Evolutionary conservation across 2,888 invertebrate species (phyloP), one percentile per base, ranked within the genome.

Genomic region (Sylvicola cinctus): DNA sequence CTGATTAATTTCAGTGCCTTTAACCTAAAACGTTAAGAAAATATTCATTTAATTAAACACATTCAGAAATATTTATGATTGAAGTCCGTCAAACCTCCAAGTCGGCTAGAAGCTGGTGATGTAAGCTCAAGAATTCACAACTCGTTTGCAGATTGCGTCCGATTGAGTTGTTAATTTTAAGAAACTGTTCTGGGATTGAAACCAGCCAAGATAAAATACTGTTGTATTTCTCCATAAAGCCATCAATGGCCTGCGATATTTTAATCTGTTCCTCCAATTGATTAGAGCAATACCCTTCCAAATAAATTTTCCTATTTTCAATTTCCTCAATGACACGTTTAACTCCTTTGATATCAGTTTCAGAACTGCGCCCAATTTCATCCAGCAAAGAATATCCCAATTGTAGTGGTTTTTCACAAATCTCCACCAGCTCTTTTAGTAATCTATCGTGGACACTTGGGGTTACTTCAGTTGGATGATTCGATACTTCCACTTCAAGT

Each of bases 361-460:
- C 32, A 46, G 60, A 59, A 34, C 65, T 66, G 46, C 65, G 67
- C 49, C 65, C 71, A 45, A 72, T 70, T 41, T 68, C 64, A 49
- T 77, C 72, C 30, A 84, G 58, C 41, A 84, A 63, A 42, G 68
- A 62, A 48, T 77, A 72, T 38, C 84, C 84, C 49, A 78, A 68
- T 31, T 69, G 63, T 33, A 81, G 58, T 32, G 79, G 72, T 36
- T 66, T 65, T 36, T 66, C 62, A 20, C 75, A 72, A 20, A 73
- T 66, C 40, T 72, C 72, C 45, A 70, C 69, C 41, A 80, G 65
- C 42, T 74, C 66, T 40, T 63, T 61, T 20, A 69, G 61, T 40
- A 75, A 66, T 43, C 73, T 71, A 20, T 69, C 61, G 49, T 76
- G 77, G 39, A 75, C 62, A 45, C 71, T 68, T 34, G 69, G 70